These are phyloP conservation scores for Mechanitis mazaeus DNA, from an alignment of 2,888 invertebrate species.

Conservation along the genomic window DNA sequence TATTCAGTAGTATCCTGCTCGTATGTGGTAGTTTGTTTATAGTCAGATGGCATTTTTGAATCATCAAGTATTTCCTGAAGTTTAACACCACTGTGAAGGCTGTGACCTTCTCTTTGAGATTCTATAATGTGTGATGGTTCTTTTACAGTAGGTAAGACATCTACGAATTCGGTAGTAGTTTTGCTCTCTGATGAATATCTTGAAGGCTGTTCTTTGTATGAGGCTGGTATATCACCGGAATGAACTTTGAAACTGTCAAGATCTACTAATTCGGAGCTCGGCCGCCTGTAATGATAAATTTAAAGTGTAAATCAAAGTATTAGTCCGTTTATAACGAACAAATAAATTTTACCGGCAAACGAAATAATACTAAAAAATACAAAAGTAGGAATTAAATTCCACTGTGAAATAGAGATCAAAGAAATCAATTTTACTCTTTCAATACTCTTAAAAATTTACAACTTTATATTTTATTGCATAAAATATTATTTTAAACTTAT, in stretches of 20 bases:
- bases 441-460: too few species aligned
- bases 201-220: conserved; percentile 67
- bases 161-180: conserved; percentile 76
- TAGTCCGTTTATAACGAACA: background rate
- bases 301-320: background rate
- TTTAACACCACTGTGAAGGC: conserved; percentile 55
- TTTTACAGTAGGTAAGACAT: conserved; percentile 50
- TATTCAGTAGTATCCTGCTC: conserved; percentile 77
- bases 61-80: conserved; percentile 66
- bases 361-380: background rate
- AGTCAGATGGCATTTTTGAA: conserved; percentile 61
- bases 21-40: conserved; percentile 59
- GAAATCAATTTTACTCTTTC: too few species aligned
- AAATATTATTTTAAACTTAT: too few species aligned
- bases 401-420: too few species aligned
- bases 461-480: too few species aligned
- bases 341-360: background rate
- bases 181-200: conserved; percentile 69
- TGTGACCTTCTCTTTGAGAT: conserved; percentile 57
- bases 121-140: conserved; percentile 54
- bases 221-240: conserved; percentile 74
- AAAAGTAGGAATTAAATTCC: too few species aligned
- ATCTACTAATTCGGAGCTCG: conserved; percentile 88
- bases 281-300: conserved; percentile 72
- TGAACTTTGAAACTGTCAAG: conserved; percentile 89